phyloP scores from a whole-genome alignment of 2,888 invertebrate genomes.

The Philhelius pedissequus region DNA sequence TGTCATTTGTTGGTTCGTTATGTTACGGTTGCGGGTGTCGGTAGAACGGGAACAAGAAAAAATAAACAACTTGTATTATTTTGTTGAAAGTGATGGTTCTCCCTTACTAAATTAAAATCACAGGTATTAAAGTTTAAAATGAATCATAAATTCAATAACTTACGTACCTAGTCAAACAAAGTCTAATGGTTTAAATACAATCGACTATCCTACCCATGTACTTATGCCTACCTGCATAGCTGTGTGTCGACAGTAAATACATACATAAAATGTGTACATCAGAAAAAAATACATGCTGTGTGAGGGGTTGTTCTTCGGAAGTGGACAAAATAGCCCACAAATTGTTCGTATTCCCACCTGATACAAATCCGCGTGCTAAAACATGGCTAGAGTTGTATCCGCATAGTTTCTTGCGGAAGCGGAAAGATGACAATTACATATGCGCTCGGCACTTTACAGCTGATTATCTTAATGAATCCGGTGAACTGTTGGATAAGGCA shows the following conservation, averaged over 20 bases:
- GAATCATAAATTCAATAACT: neutral
- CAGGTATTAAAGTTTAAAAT: neutral
- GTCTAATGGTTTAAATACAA: neutral
- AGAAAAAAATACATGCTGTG: constrained; percentile 6
- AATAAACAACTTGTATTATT: neutral
- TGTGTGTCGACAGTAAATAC: neutral
- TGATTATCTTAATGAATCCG: constrained; percentile 9
- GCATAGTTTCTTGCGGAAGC: constrained; percentile 1
- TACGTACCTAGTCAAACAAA: neutral
- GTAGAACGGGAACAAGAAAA: neutral
- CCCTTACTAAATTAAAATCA: neutral
- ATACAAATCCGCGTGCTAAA: neutral
- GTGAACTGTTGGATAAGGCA: neutral
- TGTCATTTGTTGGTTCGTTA: neutral
- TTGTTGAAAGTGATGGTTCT: neutral
- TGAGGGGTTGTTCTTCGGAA: constrained; percentile 18
- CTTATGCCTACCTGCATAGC: neutral
- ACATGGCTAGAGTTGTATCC: constrained; percentile 36
- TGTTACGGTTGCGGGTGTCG: neutral
- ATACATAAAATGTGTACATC: neutral
- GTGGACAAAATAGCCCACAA: neutral
- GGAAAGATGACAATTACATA: constrained; percentile 6
- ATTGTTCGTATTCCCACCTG: neutral
- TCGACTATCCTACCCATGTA: neutral
- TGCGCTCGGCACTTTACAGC: constrained; percentile 47